Conservation (phyloP, 2,888 invertebrate species). For the Timema podura region DNA sequence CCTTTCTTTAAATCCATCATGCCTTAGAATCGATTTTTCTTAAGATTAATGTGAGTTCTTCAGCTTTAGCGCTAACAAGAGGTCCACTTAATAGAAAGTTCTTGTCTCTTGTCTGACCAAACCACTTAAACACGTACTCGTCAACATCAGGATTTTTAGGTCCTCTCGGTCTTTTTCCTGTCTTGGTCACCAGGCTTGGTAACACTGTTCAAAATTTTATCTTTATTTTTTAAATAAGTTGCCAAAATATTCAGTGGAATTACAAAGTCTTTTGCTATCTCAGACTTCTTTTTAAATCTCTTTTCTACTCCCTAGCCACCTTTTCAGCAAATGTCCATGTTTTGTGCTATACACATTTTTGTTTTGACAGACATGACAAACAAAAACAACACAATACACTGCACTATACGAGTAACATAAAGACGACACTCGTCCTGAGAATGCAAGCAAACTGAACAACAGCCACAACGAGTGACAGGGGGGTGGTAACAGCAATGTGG, state of each 20-base stretch:
- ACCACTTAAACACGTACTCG: neutral
- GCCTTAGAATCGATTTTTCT: no score
- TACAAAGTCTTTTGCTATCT: neutral
- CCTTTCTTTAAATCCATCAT: no score
- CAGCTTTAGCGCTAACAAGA: no score
- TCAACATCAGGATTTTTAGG: neutral
- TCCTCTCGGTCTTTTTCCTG: neutral
- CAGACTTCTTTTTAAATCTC: neutral
- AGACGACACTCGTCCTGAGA: no score
- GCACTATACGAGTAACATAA: no score
- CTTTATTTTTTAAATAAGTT: neutral
- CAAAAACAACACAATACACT: no score
- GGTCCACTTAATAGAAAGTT: neutral
- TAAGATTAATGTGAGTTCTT: no score
- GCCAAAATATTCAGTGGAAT: neutral
- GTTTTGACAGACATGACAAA: no score
- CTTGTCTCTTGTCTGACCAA: neutral
- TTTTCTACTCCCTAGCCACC: neutral
- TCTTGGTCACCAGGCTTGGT: neutral
- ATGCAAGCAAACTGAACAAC: no score
- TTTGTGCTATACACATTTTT: neutral
- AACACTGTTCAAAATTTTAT: neutral
- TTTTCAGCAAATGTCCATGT: neutral
- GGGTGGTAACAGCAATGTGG: no score
- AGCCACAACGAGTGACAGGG: no score